phyloP scores from a whole-genome alignment of 2,888 invertebrate genomes.

The Timandra comae region DNA sequence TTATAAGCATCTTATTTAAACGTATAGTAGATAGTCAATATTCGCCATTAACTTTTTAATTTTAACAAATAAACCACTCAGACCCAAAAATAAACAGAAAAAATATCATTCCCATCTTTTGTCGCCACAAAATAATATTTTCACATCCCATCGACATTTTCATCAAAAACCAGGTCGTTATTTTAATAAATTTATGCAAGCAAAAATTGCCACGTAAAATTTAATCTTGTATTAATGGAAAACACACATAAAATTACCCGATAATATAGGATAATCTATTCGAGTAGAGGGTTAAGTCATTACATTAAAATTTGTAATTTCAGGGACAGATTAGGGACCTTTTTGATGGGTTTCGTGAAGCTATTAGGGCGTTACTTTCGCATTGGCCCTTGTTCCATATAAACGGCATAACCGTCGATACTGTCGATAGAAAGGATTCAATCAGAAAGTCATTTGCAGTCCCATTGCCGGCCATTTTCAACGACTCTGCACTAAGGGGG shows the following conservation, averaged over 20 bases:
- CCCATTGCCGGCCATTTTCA: conserved; percentile 17
- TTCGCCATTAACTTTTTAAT: too few species aligned
- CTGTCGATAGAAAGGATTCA: conserved; percentile 28
- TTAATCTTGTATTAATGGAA: background rate
- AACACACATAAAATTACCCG: conserved; percentile 4
- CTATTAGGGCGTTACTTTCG: conserved; percentile 29
- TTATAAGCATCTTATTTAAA: too few species aligned
- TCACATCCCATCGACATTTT: background rate
- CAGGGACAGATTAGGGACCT: conserved; percentile 20
- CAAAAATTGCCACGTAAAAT: background rate
- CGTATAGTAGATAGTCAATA: too few species aligned
- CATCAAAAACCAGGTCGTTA: background rate
- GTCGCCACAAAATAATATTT: background rate
- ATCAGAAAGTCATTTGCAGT: conserved; percentile 41
- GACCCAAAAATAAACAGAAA: too few species aligned
- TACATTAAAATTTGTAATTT: conserved; percentile 24
- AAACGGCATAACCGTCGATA: conserved; percentile 26
- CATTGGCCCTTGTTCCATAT: conserved; percentile 25
- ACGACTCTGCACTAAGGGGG: conserved; percentile 16
- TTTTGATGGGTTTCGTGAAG: conserved; percentile 26
- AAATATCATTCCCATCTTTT: too few species aligned
- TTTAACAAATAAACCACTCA: too few species aligned
- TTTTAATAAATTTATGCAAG: background rate
- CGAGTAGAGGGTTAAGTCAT: conserved; percentile 19
- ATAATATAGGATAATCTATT: conserved; percentile 13